Conservation (phyloP, 1,140 invertebrate species). For the Laupala kohalensis region DNA sequence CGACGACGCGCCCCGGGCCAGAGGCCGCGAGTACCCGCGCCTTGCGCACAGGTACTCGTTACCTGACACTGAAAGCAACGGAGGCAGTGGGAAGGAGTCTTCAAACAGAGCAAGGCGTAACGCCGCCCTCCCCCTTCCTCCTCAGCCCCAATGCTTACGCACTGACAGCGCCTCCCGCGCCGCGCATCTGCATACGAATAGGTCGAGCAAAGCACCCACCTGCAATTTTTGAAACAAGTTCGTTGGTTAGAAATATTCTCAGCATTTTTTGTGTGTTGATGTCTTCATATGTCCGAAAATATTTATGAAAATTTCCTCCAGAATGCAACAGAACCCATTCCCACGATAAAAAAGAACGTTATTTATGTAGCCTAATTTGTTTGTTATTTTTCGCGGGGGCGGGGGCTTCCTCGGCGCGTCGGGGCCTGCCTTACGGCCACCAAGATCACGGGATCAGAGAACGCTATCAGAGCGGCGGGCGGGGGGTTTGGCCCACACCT, state of each 20-base stretch:
- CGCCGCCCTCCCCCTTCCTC: too few relatives aligned
- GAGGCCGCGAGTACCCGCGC: background rate
- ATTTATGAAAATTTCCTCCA: background rate
- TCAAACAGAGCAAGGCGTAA: too few relatives aligned
- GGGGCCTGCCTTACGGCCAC: background rate
- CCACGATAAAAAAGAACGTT: background rate
- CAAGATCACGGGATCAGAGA: background rate
- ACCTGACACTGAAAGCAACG: too few relatives aligned
- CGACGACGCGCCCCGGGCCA: too few relatives aligned
- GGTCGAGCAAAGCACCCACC: background rate
- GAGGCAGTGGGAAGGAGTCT: too few relatives aligned
- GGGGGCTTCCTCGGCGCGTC: background rate
- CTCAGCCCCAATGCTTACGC: too few relatives aligned
- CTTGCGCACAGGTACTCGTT: too few relatives aligned
- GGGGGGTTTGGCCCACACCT: background rate
- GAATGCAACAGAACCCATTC: background rate
- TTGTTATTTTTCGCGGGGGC: background rate
- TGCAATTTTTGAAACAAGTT: background rate
- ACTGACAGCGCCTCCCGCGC: background rate
- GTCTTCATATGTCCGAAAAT: background rate
- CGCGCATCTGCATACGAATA: background rate
- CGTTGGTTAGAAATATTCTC: background rate
- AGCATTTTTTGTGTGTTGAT: background rate
- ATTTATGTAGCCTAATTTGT: background rate
- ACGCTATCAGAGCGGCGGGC: background rate